Evolutionary conservation across 2,888 invertebrate genomes (phyloP), one percentile per base, ranked within the genome.

Genomic region (Scaptomyza reducta): DNA sequence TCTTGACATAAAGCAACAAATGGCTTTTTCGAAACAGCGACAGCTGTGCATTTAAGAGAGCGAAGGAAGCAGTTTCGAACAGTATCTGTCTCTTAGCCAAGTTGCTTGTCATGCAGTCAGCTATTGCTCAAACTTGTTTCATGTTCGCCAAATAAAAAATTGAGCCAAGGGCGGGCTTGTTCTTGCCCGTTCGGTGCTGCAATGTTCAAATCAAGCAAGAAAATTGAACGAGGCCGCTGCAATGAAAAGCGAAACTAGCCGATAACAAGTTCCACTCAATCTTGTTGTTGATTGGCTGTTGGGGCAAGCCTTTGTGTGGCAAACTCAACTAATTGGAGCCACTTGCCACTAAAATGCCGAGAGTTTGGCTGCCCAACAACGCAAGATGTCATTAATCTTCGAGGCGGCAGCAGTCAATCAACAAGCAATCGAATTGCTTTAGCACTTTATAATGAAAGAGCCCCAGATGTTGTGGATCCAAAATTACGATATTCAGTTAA

Each of bases 111-210:
- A 63, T 59, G 61, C 59, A 49, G n/a, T 54, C 72, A 76, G 40
- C 16, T 40, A 56, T 62, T 62, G 55, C 40, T 55, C 53, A 82
- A 82, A 79, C 74, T 70, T 66, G 78, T 69, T 74, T 80, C 53
- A 54, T 70, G 74, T 80, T 68, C 61, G 70, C 44, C 18, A 44
- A 50, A 77, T 56, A 31, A 56, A 65, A 72, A 71, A 74, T 82
- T 70, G 74, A 85, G 79, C 83, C 84, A 85, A 85, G 86, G 84
- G 84, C 84, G 84, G 84, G 76, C 84, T 71, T 60, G 84, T 85
- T 85, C 66, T 72, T 50, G 50, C 2, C 13, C 5, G 25, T 50
- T 59, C 63, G 57, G 45, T 59, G 77, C 68, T 67, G 77, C 68
- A 74, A 79, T 79, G 70, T 66, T 67, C 64, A 22, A 22, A 22